These are phyloP conservation scores for Amaurobius ferox DNA, from an alignment of 2,888 invertebrate genomes.

Conservation along the genomic window DNA sequence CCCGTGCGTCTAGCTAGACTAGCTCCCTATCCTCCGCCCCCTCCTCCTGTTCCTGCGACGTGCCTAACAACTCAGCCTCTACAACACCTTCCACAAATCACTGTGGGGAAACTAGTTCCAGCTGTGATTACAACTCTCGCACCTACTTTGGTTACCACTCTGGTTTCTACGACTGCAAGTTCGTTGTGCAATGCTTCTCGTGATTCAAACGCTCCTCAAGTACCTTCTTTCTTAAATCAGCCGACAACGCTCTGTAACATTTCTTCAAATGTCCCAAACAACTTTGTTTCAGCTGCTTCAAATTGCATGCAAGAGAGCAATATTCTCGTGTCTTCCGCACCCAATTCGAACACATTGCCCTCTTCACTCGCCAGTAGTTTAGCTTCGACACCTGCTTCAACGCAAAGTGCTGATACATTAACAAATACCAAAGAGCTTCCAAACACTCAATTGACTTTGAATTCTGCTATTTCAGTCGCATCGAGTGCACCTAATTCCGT, in stretches of 20 bases:
- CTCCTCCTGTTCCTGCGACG: conserved; percentile 24
- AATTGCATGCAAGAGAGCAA: not conserved
- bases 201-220: not conserved
- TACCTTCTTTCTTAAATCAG: not conserved
- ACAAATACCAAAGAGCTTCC: conserved; percentile 1
- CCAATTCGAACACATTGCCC: not conserved
- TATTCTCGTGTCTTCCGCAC: conserved; percentile 10
- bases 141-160: conserved; percentile 35
- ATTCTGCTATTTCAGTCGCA: too few species aligned
- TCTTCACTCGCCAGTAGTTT: not conserved
- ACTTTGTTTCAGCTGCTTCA: not conserved
- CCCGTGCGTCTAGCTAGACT: conserved; percentile 40
- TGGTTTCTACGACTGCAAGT: conserved; percentile 45
- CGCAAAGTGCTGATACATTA: not conserved
- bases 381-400: not conserved
- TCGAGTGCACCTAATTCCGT: not conserved
- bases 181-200: not conserved
- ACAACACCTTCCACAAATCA: conserved; percentile 17
- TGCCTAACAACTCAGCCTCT: conserved; percentile 20
- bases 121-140: conserved; percentile 38
- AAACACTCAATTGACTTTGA: too few species aligned
- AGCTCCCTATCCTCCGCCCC: conserved; percentile 46
- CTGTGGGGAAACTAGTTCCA: conserved; percentile 38
- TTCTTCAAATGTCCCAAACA: not conserved
- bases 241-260: not conserved